Conservation (phyloP, 2,113 vertebrate genomes). For the Ophiodon elongatus region DNA sequence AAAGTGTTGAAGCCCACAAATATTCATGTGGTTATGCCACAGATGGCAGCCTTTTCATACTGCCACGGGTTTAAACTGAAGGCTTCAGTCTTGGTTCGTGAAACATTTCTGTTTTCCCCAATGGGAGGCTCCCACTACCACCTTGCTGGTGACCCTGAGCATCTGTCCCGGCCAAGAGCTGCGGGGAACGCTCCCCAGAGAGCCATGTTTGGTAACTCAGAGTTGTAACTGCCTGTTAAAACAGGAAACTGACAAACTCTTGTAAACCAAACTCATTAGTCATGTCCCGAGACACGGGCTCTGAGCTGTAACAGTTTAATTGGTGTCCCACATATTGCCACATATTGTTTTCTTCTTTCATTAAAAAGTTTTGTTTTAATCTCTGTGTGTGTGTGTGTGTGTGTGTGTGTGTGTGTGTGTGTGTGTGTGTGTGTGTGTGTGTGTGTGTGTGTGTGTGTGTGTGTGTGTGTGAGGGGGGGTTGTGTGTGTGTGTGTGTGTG, state of each 20-base stretch:
- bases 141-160: slow-evolving; percentile 70
- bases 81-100: slow-evolving; percentile 49
- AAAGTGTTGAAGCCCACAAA: slow-evolving; percentile 76
- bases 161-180: slow-evolving; percentile 64
- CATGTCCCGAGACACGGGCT: slow-evolving; percentile 69
- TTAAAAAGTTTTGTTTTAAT: slow-evolving; percentile 6
- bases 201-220: slow-evolving; percentile 68
- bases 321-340: slow-evolving; percentile 26
- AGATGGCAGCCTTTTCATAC: slow-evolving; percentile 66
- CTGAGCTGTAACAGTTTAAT: slow-evolving; percentile 68
- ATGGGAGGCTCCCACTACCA: slow-evolving; percentile 65
- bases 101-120: slow-evolving; percentile 67
- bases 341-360: not conserved
- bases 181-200: slow-evolving; percentile 67
- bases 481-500: not conserved
- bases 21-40: slow-evolving; percentile 69
- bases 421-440: not conserved
- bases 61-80: slow-evolving; percentile 43
- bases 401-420: not conserved
- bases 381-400: not conserved
- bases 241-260: slow-evolving; percentile 77
- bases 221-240: slow-evolving; percentile 75
- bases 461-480: not conserved
- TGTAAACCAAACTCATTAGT: slow-evolving; percentile 79
- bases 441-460: not conserved